Base-by-base conservation (phyloP, 2,888 invertebrate genomes). In the Brenthis daphne region DNA sequence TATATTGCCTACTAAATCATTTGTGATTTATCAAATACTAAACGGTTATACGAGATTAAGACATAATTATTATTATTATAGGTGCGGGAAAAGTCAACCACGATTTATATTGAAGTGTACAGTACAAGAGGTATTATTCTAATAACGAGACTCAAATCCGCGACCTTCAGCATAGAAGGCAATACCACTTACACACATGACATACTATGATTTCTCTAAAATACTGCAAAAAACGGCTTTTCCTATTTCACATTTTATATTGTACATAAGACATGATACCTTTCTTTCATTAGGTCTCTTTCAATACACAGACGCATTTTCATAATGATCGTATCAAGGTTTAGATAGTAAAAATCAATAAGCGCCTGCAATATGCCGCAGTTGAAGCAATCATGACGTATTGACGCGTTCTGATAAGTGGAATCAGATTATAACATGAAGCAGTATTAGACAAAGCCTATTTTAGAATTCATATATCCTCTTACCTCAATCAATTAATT, bases 341-440 rank as follows among this genome's bases (percentile, higher is more conserved):
- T 47, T 58, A 64, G 70, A 70, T 70, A 72, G 70, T 58, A 65
- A 64, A 68, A 72, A 72, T 70, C 70, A 67, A 72, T 72, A 68
- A 11, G 33, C 58, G 50, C 65, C 72, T 68, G 70, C 72, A 70
- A 65, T 65, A 58, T 65, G 67, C 65, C 67, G 67, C 69, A 69
- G 61, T 70, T 53, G 57, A 56, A 69, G 53, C 65, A 57, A 56
- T 65, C 57, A 64, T 60, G 60, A 60, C 61, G 48, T 67, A 67
- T 67, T 63, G 65, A 69, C 57, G 65, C 65, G 65, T 50, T 57
- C 29, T 65, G 65, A 69, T 65, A 53, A 63, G 63, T 57, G 53
- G 16, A 61, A 60, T 68, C 64, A 65, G 61, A 53, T 65, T 65
- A 48, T 66, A 58, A 53, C 29, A 53, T 47, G 24, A 43, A 16